Percentiles rank a stretch among this genome's conserved stretches.
Conservation (phyloP, 2,113 vertebrate genomes). For the Pseudopodoces humilis region DNA sequence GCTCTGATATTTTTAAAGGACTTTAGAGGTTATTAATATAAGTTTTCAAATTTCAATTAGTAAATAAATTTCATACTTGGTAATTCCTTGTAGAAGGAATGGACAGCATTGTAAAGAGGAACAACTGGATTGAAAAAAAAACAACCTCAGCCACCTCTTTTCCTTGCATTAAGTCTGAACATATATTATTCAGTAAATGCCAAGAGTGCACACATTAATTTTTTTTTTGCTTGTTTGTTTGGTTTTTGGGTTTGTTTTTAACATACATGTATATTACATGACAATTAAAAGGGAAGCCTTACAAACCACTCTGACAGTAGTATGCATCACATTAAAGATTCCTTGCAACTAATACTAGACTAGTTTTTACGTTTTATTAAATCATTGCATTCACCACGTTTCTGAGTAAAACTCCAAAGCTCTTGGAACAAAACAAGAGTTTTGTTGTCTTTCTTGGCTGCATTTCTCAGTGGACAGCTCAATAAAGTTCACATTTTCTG, state of each 20-base stretch:
- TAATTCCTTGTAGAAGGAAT: constrained; percentile 24
- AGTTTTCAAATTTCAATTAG: constrained; percentile 23
- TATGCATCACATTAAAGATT: not conserved
- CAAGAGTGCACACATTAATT: not conserved
- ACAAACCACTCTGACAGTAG: not conserved
- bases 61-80: constrained; percentile 33
- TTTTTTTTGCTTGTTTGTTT: not conserved
- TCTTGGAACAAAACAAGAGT: not conserved
- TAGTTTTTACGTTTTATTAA: constrained; percentile 21
- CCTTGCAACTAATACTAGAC: not conserved
- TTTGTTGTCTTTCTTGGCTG: not conserved
- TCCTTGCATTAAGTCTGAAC: not conserved
- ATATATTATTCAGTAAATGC: not conserved
- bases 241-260: not conserved
- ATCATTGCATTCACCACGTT: not conserved
- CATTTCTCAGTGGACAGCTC: not conserved
- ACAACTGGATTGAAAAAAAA: not conserved
- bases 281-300: not conserved
- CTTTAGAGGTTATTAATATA: not conserved
- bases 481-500: not conserved
- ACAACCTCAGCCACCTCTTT: not conserved
- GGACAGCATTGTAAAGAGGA: not conserved
- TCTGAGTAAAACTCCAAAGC: not conserved
- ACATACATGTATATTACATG: not conserved
- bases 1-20: not conserved